A percentile compares a stretch with the other conserved stretches of the same genome.
Evolutionary conservation across 1,140 invertebrate species (phyloP).

Genomic region (Himalopsyche phryganea): DNA sequence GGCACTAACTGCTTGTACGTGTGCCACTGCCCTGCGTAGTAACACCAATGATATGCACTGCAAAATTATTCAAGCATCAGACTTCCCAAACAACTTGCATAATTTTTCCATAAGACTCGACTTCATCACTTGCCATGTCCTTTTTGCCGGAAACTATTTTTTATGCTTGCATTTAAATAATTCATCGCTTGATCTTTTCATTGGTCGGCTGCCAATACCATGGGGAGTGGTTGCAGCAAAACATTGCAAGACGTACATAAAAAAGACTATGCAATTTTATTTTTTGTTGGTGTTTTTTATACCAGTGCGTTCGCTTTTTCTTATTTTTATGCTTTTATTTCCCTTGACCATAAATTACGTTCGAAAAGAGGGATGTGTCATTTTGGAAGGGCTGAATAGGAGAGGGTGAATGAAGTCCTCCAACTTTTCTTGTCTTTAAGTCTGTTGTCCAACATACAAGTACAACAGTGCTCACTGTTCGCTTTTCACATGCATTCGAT

Average conservation of each 20-base stretch:
- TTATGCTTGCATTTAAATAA: constrained; percentile 20
- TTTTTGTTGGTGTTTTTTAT: constrained; percentile 31
- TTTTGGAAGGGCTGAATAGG: constrained; percentile 28
- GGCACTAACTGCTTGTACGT: no score
- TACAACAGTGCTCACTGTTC: no score
- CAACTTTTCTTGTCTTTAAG: constrained; percentile 16
- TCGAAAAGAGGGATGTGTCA: constrained; percentile 34
- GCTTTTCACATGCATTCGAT: no score
- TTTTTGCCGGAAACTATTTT: constrained; percentile 4
- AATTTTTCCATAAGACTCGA: not conserved
- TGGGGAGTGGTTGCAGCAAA: constrained; percentile 10
- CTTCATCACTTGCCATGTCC: not conserved
- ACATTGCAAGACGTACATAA: constrained; percentile 14
- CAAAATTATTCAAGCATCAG: no score
- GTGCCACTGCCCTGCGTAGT: no score
- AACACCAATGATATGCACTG: no score
- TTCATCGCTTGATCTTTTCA: constrained; percentile 8
- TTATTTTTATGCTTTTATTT: constrained; percentile 34
- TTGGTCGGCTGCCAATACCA: constrained; percentile 10
- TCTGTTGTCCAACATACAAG: not conserved
- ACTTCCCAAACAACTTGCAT: not conserved
- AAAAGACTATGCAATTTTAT: constrained; percentile 29
- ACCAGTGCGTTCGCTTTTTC: constrained; percentile 27
- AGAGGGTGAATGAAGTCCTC: constrained; percentile 31
- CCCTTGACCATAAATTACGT: constrained; percentile 35